A percentile compares a stretch with the other conserved stretches of the same genome.
Evolutionary conservation across 2,888 invertebrate species (phyloP).

Genomic region (Melikaiella ostensackeni): DNA sequence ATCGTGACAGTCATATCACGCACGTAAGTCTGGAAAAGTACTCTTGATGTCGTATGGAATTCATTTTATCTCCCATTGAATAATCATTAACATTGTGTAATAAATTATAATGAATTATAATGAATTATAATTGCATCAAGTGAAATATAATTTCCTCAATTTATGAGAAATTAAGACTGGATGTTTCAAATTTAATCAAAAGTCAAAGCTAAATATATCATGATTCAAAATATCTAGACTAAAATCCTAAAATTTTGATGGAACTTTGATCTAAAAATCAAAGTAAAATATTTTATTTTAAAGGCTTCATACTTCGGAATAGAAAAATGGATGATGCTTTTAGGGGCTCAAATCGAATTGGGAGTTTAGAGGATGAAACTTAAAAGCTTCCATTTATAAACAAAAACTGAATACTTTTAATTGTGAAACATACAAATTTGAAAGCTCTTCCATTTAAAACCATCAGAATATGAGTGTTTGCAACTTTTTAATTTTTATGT

Average conservation of each 20-base stretch:
- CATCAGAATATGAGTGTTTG: no score
- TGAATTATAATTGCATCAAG: not conserved
- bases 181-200: not conserved
- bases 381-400: no score
- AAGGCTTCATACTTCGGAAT: not conserved
- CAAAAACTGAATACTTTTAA: no score
- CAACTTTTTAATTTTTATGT: no score
- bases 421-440: no score
- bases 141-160: not conserved
- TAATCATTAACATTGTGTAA: not conserved
- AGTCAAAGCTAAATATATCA: not conserved
- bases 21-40: slow-evolving; percentile 10
- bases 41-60: not conserved
- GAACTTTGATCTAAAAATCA: not conserved
- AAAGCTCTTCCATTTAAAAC: no score
- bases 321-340: no score
- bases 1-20: slow-evolving; percentile 35
- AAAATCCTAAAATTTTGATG: not conserved
- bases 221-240: not conserved
- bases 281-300: not conserved
- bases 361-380: no score
- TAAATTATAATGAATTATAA: not conserved
- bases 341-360: no score
- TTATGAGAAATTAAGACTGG: no score
- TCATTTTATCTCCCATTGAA: not conserved